Percentiles rank a stretch among this genome's conserved stretches.
phyloP scores from a whole-genome alignment of 2,113 vertebrate species.

The Rhinolophus sinicus region DNA sequence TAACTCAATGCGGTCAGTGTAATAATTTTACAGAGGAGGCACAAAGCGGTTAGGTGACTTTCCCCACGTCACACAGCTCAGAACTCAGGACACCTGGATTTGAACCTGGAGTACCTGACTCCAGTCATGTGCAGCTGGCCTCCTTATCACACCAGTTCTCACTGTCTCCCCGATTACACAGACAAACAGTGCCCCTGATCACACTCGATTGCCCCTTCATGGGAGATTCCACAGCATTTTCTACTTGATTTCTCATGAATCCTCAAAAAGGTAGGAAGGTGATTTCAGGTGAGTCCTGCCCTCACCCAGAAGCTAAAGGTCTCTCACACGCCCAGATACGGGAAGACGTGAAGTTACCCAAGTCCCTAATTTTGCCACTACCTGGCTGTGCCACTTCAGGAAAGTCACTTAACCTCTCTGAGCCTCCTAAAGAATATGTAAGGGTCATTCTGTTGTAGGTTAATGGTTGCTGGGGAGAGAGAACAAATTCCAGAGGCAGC shows the following conservation, averaged over 20 bases:
- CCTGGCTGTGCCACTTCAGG: neutral
- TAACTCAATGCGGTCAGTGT: neutral
- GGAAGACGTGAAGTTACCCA: neutral
- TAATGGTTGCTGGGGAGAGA: neutral
- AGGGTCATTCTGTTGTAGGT: neutral
- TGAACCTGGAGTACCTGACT: neutral
- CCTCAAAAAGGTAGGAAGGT: neutral
- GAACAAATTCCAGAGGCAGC: neutral
- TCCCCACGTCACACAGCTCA: neutral
- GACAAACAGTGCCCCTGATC: neutral
- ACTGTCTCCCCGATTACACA: neutral
- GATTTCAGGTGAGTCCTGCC: neutral
- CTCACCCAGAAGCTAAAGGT: neutral
- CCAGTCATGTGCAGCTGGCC: accelerated
- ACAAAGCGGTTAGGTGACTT: neutral
- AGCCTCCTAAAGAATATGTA: neutral
- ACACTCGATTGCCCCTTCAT: accelerated
- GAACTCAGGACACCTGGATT: neutral
- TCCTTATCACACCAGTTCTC: neutral
- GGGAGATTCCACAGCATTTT: neutral
- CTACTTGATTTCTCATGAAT: neutral
- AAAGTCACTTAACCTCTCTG: neutral
- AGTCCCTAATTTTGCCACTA: neutral
- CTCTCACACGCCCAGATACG: neutral
- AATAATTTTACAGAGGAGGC: neutral